These are phyloP conservation scores for Tyto alba DNA, from an alignment of 2,113 vertebrate genomes.

Conservation along the genomic window DNA sequence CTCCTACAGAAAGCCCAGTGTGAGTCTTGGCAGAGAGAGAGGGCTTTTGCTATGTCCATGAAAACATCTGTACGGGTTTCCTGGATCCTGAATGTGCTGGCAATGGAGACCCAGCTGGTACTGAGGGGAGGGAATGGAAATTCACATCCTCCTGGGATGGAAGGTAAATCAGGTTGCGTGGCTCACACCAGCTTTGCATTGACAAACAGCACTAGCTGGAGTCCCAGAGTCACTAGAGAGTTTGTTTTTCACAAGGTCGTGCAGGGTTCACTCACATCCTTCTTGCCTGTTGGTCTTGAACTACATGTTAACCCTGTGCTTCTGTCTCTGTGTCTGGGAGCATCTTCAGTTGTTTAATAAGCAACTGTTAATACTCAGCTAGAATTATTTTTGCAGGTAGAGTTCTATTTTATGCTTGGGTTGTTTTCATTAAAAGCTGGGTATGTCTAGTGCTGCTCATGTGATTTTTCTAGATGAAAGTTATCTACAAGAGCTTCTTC, in stretches of 20 bases:
- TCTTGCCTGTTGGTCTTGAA: background rate
- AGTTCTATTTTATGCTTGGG: background rate
- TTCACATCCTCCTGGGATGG: background rate
- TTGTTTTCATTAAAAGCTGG: background rate
- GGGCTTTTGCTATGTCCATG: constrained; percentile 19
- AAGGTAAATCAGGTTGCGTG: background rate
- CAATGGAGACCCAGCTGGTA: constrained; percentile 35
- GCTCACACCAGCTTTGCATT: background rate
- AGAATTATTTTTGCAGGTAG: background rate
- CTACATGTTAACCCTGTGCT: background rate
- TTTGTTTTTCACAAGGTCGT: background rate
- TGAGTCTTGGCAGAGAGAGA: constrained; percentile 48
- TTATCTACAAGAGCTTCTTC: background rate
- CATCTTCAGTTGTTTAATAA: background rate
- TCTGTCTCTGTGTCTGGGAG: background rate
- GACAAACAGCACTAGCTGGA: background rate
- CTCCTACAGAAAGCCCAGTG: constrained; percentile 46
- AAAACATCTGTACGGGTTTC: constrained; percentile 37
- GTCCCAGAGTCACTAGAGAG: background rate
- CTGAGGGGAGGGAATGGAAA: background rate
- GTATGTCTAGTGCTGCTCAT: background rate
- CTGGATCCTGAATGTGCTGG: background rate
- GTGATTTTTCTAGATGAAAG: background rate
- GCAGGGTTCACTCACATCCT: constrained; percentile 13
- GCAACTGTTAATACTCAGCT: background rate